Conservation (phyloP, 2,797 vertebrate species). For the Sebastolobus alascanus region DNA sequence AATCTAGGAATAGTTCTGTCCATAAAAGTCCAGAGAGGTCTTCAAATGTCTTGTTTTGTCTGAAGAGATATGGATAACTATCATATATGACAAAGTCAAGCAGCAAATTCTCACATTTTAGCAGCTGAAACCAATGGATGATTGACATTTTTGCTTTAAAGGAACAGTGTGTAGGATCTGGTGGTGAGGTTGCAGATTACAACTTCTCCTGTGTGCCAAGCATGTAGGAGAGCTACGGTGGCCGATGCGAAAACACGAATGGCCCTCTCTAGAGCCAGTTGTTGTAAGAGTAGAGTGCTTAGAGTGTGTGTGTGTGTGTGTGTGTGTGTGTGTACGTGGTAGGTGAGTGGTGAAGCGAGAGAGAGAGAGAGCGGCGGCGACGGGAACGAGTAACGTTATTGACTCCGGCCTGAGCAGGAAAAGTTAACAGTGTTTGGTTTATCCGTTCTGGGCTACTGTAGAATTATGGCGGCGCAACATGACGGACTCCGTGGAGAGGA, state of each 20-base stretch:
- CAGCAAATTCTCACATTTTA: background rate
- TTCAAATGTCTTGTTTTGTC: background rate
- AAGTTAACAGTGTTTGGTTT: background rate
- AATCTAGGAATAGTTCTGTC: background rate
- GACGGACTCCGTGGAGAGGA: background rate
- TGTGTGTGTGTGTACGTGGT: background rate
- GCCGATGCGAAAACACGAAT: background rate
- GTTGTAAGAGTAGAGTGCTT: background rate
- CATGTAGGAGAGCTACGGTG: background rate
- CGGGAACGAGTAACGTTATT: background rate
- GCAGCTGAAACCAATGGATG: background rate
- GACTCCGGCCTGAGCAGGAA: background rate
- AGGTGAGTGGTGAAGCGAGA: background rate
- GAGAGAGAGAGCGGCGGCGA: background rate
- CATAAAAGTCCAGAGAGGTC: background rate
- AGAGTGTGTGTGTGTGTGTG: too few relatives aligned
- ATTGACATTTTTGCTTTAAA: constrained; percentile 9
- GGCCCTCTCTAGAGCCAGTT: background rate
- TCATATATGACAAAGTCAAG: background rate
- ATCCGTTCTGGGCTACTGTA: background rate
- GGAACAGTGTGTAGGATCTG: too few relatives aligned
- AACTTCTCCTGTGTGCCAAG: background rate
- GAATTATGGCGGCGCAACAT: background rate
- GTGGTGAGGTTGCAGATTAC: background rate
- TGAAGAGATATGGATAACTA: background rate